Percentiles rank a stretch among this genome's conserved stretches.
Evolutionary conservation across 2,888 invertebrate species (phyloP).

Genomic region (Frankliniella intonsa): DNA sequence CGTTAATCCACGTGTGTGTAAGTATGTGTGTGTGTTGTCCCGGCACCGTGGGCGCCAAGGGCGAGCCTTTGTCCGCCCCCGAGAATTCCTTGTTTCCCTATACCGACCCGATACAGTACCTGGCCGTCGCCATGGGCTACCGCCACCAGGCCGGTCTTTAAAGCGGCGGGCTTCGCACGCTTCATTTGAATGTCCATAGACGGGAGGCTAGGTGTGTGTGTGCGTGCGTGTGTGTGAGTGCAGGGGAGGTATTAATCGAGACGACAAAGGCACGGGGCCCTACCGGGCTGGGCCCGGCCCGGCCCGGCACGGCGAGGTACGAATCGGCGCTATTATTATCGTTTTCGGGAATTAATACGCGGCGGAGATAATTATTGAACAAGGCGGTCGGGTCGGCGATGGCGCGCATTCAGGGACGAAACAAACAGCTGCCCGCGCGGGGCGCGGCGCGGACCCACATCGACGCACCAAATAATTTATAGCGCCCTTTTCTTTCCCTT

Average conservation of each 20-base stretch:
- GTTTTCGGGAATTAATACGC: slow-evolving; percentile 7
- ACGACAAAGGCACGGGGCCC: neutral
- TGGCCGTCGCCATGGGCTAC: neutral
- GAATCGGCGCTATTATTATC: neutral
- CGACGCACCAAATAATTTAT: neutral
- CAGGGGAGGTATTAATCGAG: neutral
- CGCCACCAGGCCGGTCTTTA: too few species aligned
- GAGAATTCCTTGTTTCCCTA: neutral
- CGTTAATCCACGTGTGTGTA: neutral
- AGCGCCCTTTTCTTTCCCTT: slow-evolving; percentile 17
- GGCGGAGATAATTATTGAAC: slow-evolving; percentile 16
- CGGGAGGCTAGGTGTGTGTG: too few species aligned
- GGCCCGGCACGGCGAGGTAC: neutral
- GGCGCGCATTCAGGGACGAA: neutral
- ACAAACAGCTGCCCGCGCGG: neutral
- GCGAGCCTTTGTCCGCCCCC: neutral
- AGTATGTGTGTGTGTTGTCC: too few species aligned
- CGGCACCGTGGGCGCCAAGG: too few species aligned
- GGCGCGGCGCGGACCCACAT: neutral
- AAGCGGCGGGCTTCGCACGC: too few species aligned
- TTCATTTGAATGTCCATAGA: neutral
- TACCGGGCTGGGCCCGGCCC: too few species aligned
- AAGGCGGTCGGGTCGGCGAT: neutral
- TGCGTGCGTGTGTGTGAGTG: too few species aligned
- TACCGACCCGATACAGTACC: neutral